Conservation (phyloP, 2,797 vertebrate species). For the Sebastes miniatus region DNA sequence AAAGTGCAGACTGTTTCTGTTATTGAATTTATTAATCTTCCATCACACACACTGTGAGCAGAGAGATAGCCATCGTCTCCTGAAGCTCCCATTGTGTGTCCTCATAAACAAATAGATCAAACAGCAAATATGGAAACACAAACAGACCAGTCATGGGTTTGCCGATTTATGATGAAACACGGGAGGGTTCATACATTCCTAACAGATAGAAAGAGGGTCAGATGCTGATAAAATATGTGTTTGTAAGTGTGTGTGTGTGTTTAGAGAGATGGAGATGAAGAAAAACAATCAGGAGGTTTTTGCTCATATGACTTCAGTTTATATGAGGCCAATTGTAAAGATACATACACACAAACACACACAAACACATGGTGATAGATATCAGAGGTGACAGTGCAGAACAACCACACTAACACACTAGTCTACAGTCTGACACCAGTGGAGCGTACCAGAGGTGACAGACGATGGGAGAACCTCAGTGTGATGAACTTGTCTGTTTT, state of each 20-base stretch:
- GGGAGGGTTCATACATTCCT: neutral
- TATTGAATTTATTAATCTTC: slow-evolving; percentile 36
- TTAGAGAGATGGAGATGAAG: neutral
- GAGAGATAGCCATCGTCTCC: neutral
- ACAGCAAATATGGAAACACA: neutral
- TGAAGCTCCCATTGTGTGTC: neutral
- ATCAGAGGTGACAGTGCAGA: neutral
- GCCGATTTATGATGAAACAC: neutral
- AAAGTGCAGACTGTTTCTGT: slow-evolving; percentile 20
- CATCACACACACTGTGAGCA: neutral
- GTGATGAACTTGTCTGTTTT: neutral
- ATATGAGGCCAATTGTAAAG: too few species aligned
- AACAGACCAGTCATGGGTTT: neutral
- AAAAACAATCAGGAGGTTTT: neutral
- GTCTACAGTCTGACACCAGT: neutral
- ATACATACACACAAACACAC: neutral
- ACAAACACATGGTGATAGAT: too few species aligned
- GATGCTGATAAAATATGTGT: neutral
- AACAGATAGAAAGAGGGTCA: neutral
- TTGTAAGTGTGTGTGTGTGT: neutral
- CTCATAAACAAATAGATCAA: neutral
- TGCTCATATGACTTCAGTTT: too few species aligned
- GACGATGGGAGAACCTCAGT: neutral
- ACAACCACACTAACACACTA: neutral
- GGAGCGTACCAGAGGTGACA: neutral